Base-by-base conservation (phyloP, 2,797 vertebrate species). In the Arrhamphus sclerolepis region DNA sequence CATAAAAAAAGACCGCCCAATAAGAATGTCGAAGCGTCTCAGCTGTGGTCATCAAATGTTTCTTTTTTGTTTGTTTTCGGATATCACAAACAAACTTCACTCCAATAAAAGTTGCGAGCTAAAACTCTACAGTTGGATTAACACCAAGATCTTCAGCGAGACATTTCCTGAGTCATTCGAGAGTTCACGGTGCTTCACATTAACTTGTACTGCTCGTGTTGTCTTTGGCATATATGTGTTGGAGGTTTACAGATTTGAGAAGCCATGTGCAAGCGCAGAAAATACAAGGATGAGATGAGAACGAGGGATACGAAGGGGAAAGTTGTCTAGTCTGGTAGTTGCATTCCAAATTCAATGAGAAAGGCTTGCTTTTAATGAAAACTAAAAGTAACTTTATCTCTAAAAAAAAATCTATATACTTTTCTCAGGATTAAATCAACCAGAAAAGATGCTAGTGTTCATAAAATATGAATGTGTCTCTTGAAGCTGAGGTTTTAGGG, bases 121-220 rank as follows among this genome's bases (percentile, higher is more conserved):
- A 31, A 72, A 34, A 34, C 8, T 8, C 31, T 3, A 57, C 28
- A 64, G 49, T 47, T 17, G 19, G 51, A 43, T 49, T 10, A 70
- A 67, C 44, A 28, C 60, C 4, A 54, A 61, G 46, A 34, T 65
- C 61, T 29, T 79, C 38, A 39, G 46, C 65, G 53, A 69, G 55
- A 65, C 47, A 47, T 49, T 64, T 49, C 63, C 52, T 7, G 16
- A 46, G 62, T 74, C 54, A 61, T 66, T 64, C 66, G 54, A 66
- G 66, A 41, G 66, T 64, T 66, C 68, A 70, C 52, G 83, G 86
- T 88, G 87, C 83, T 89, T 81, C 63, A 77, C 63, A 54, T 73
- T 50, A 65, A 76, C 62, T 40, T 44, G 54, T 63, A 56, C 78
- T 75, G 62, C 72, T 80, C 39, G n/a, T 20, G 53, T 47, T 21